Conservation (phyloP, 35 echinoderm and acorn worm genomes). For the Lytechinus pictus region DNA sequence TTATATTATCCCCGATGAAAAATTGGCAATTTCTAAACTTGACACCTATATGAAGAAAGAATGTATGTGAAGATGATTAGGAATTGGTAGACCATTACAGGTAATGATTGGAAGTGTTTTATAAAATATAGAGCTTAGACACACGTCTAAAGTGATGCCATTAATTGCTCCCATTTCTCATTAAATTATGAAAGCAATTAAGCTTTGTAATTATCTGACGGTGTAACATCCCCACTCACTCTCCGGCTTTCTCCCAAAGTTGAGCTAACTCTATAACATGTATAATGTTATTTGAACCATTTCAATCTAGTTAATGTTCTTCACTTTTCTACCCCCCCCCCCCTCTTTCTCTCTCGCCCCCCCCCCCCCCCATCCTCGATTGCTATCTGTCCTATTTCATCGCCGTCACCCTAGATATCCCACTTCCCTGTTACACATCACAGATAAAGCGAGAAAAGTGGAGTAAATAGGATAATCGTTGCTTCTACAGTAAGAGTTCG, state of each 20-base stretch:
- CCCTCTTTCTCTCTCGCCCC: neutral
- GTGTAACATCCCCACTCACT: neutral
- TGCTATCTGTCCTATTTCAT: no score
- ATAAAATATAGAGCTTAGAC: neutral
- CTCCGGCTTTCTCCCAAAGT: neutral
- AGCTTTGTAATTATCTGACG: neutral
- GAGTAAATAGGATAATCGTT: neutral
- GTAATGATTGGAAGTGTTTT: neutral
- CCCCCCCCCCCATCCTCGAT: no score
- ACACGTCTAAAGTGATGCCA: neutral
- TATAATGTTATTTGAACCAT: neutral
- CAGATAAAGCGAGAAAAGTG: neutral
- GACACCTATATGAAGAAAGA: neutral
- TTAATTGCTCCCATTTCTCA: constrained; percentile 18
- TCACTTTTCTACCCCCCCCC: neutral
- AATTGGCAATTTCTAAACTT: neutral
- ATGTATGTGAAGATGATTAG: neutral
- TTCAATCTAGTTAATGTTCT: neutral
- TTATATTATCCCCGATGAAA: neutral
- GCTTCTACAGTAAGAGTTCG: neutral
- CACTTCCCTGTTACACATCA: neutral
- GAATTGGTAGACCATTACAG: neutral
- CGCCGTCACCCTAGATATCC: neutral
- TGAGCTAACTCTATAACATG: neutral
- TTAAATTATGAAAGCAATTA: neutral